Evolutionary conservation across 2,888 invertebrate genomes (phyloP).

Genomic region (Ypsolopha scabrella): DNA sequence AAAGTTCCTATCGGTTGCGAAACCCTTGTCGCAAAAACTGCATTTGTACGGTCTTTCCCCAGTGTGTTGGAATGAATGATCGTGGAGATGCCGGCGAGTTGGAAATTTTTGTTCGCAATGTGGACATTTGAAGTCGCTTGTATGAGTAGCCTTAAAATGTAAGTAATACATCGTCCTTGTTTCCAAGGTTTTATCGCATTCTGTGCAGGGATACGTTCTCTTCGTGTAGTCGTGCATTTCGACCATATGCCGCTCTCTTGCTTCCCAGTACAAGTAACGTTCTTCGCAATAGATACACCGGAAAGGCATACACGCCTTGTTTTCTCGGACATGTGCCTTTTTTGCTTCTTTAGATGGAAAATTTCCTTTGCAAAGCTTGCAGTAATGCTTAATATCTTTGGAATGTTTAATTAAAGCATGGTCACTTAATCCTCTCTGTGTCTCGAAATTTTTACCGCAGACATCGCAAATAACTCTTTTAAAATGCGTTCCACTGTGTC

Average conservation of each 20-base stretch:
- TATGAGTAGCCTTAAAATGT: constrained; percentile 5
- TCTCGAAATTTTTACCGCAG: constrained; percentile 8
- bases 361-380: neutral
- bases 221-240: constrained; percentile 1
- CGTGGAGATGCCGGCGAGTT: neutral
- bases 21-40: constrained; percentile 4
- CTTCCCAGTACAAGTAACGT: constrained; percentile 4
- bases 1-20: neutral
- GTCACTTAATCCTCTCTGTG: constrained; percentile 1
- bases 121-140: neutral
- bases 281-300: constrained; percentile 2
- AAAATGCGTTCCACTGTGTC: neutral
- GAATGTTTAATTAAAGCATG: neutral
- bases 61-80: constrained; percentile 15
- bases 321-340: neutral
- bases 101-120: constrained; percentile 2
- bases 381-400: neutral
- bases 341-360: constrained; percentile 2
- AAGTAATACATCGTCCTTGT: neutral
- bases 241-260: constrained; percentile 1
- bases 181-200: constrained; percentile 3
- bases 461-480: constrained; percentile 3
- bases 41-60: constrained; percentile 6
- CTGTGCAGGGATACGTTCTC: constrained; percentile 2
- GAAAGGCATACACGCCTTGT: constrained; percentile 2